Base-by-base conservation (phyloP, 2,888 invertebrate genomes). In the Stratiomys singularior region DNA sequence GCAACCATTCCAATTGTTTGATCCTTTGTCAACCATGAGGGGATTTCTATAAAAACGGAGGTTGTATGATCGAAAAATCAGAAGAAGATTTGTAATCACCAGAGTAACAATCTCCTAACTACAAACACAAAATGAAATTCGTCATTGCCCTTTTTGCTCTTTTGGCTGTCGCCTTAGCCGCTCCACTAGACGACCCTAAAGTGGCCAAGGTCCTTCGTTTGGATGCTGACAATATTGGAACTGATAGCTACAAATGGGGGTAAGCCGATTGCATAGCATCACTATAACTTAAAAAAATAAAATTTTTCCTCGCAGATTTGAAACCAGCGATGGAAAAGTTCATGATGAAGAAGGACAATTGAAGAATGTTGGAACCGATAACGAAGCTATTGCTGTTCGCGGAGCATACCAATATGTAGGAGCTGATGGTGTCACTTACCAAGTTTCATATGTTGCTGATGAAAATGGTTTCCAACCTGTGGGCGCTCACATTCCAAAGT, bases 171-270 rank as follows among this genome's bases (percentile, higher is more conserved):
- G 85, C 82, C 37, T 79, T 83, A 78, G 84, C 84, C 25, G 85
- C 85, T 60, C 82, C 85, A 37, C 52, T 80, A 18, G 84, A 83
- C 78, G 81, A 82, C 5, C 79, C 83, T 76, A 86, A 89, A 83
- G 90, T 91, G 81, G 91, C 90, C 1, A 89, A 90, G 82, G 88
- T 92, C 80, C 81, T 91, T 69, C 89, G 90, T 80, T 91, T 90
- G 83, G 91, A 92, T 56, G 87, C 88, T 78, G 89, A 92, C 84
- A 90, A 90, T 81, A 87, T 87, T 79, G 90, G 90, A 77, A 82
- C 88, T 23, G 89, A 88, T 81, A 86, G 88, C 60, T 90, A 90
- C 85, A 88, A 85, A 81, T 90, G 88, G 80, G 88, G 85, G 89
- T 88, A 86, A 87, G 88, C 82, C 52, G 4, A 9, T 52, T 52